Percentiles rank a stretch among this genome's conserved stretches.
These are phyloP conservation scores for Pedionomus torquatus DNA, from an alignment of 2,113 vertebrate species.

Conservation along the genomic window DNA sequence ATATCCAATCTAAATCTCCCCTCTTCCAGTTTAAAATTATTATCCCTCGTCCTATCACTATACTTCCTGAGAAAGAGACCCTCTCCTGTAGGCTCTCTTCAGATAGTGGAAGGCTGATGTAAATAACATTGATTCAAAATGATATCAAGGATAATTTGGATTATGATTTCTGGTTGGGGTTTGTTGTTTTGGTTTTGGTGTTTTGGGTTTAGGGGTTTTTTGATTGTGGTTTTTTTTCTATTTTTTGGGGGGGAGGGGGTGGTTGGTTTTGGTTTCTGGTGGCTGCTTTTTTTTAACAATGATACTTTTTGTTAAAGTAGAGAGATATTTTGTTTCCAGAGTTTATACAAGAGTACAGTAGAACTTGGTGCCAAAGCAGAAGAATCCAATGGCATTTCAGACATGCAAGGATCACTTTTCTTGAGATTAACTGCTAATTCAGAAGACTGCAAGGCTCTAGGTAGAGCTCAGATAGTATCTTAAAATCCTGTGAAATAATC, in stretches of 20 bases:
- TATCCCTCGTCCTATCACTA: too few relatives aligned
- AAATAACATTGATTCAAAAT: not conserved
- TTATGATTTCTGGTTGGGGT: not conserved
- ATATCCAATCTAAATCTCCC: too few relatives aligned
- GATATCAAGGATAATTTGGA: not conserved
- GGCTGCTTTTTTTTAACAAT: not conserved
- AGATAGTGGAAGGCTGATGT: too few relatives aligned
- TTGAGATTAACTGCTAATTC: accelerated
- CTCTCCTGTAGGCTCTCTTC: too few relatives aligned
- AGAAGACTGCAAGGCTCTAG: not conserved
- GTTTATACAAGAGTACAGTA: not conserved
- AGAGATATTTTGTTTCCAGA: not conserved
- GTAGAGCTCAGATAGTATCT: not conserved
- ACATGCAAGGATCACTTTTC: not conserved
- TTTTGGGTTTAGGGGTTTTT: too few relatives aligned
- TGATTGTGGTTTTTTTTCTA: not conserved
- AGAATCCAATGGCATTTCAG: not conserved
- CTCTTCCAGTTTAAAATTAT: too few relatives aligned
- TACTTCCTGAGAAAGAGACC: too few relatives aligned
- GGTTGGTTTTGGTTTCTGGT: not conserved
- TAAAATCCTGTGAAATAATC: not conserved
- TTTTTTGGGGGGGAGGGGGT: too few relatives aligned
- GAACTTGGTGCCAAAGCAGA: accelerated
- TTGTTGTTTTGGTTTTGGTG: not conserved
- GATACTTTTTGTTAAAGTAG: not conserved